These are phyloP conservation scores for Nicator chloris DNA, from an alignment of 2,113 vertebrate species.

Conservation along the genomic window DNA sequence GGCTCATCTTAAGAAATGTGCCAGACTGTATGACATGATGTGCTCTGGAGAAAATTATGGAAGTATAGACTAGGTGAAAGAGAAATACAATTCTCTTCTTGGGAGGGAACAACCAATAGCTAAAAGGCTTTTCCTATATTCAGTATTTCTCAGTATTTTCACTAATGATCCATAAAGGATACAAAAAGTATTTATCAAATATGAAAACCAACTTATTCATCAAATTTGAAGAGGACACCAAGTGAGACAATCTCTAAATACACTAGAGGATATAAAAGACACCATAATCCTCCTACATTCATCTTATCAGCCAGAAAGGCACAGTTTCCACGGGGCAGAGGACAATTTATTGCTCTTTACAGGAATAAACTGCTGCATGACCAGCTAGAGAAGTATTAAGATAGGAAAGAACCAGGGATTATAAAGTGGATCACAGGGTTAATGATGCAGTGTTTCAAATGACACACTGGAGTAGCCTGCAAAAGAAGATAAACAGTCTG, in stretches of 20 bases:
- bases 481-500: neutral
- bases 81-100: neutral
- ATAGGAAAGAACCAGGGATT: neutral
- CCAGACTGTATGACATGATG: neutral
- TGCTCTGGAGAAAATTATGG: neutral
- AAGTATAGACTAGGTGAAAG: neutral
- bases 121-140: neutral
- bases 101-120: neutral
- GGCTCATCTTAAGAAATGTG: neutral
- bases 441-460: neutral
- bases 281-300: neutral
- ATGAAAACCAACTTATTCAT: neutral
- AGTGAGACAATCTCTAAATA: neutral
- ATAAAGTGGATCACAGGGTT: neutral
- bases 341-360: neutral
- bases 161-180: neutral
- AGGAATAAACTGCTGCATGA: neutral
- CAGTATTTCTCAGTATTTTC: neutral
- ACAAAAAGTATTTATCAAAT: neutral
- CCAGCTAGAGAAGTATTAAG: neutral
- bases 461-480: neutral
- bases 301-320: neutral
- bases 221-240: neutral
- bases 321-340: neutral
- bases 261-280: neutral